These are phyloP conservation scores for Drosophila dives DNA, from an alignment of 2,888 invertebrate genomes.

Conservation along the genomic window DNA sequence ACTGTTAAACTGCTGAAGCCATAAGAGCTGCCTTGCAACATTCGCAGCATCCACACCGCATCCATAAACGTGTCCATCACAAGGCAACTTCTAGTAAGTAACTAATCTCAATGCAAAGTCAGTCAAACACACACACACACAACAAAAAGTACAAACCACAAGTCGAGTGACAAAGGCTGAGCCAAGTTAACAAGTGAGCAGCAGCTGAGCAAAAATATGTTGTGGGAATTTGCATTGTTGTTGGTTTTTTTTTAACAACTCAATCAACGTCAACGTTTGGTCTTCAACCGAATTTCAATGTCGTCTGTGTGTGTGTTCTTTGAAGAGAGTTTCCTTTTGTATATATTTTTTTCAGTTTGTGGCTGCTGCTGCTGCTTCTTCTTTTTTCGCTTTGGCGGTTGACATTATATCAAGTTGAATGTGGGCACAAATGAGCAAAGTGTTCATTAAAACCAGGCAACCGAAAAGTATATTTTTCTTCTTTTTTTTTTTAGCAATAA, in stretches of 20 bases:
- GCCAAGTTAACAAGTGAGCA: conserved; percentile 1
- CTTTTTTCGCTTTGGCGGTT: conserved; percentile 18
- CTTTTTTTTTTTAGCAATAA: neutral
- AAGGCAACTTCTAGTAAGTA: conserved; percentile 64
- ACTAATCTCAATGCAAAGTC: conserved; percentile 68
- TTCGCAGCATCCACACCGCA: conserved; percentile 31
- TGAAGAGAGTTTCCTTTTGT: conserved; percentile 59
- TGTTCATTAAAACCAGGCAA: conserved; percentile 39
- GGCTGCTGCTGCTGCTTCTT: conserved; percentile 3
- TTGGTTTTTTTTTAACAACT: conserved; percentile 68
- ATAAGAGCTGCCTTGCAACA: conserved; percentile 45
- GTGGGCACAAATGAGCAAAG: conserved; percentile 47
- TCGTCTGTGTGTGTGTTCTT: conserved; percentile 22
- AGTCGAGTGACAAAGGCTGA: conserved; percentile 53
- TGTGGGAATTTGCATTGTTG: conserved; percentile 54
- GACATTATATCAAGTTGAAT: conserved; percentile 52
- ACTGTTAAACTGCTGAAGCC: conserved; percentile 21
- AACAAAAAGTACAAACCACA: conserved; percentile 58
- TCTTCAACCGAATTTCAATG: conserved; percentile 55
- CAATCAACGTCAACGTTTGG: conserved; percentile 63
- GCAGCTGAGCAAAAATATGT: conserved; percentile 30
- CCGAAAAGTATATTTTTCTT: neutral
- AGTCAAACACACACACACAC: conserved; percentile 37
- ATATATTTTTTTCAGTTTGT: conserved; percentile 11
- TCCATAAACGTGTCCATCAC: conserved; percentile 35